Evolutionary conservation across 2,797 vertebrate genomes (phyloP).

Genomic region (Macroramphosus scolopax): DNA sequence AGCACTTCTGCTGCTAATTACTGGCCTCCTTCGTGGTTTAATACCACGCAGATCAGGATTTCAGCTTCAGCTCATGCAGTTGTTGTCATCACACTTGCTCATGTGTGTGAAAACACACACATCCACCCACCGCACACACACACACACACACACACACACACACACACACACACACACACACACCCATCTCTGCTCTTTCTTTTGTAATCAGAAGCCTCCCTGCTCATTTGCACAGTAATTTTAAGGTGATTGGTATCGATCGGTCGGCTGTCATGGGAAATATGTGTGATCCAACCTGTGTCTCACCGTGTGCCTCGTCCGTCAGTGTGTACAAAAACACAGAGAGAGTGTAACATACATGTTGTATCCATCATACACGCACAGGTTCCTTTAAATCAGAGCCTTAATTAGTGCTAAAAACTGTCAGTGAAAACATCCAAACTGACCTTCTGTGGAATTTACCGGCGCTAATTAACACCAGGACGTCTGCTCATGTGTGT

Average conservation of each 20-base stretch:
- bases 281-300: background rate
- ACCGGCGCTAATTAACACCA: slow-evolving; percentile 44
- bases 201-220: slow-evolving; percentile 11
- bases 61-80: background rate
- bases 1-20: slow-evolving; percentile 27
- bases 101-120: slow-evolving; percentile 4
- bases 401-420: slow-evolving; percentile 24
- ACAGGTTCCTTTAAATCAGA: background rate
- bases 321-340: background rate
- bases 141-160: slow-evolving; percentile 15
- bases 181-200: background rate
- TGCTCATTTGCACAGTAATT: slow-evolving; percentile 17
- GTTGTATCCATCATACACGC: background rate
- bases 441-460: slow-evolving; percentile 51
- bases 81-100: slow-evolving; percentile 6
- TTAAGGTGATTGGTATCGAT: slow-evolving; percentile 32
- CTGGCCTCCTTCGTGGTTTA: slow-evolving; percentile 11
- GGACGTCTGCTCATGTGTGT: background rate
- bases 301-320: background rate
- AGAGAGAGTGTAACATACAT: too few relatives aligned
- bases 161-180: slow-evolving; percentile 18
- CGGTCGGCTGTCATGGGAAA: slow-evolving; percentile 22
- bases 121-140: slow-evolving; percentile 2
- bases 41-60: slow-evolving; percentile 2
- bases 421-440: slow-evolving; percentile 36